Percentiles rank a stretch among this genome's conserved stretches.
phyloP scores from a whole-genome alignment of 2,888 invertebrate genomes.

The Meghimatium bilineatum region DNA sequence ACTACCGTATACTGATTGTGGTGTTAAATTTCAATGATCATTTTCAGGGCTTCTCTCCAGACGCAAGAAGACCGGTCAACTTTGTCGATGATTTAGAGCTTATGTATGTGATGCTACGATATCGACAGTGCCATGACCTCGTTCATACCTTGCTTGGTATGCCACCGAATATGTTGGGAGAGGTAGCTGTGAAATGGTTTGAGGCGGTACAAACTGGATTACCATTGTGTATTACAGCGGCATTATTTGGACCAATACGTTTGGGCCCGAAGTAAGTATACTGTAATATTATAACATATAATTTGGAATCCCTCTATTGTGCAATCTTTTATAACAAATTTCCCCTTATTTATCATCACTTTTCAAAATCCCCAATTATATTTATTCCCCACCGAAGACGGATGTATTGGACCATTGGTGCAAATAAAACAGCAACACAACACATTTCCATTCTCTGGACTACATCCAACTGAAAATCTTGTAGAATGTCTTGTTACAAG shows the following conservation, averaged over 20 bases:
- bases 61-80: slow-evolving; percentile 91
- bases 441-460: no score
- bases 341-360: no score
- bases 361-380: no score
- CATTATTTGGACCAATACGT: slow-evolving; percentile 92
- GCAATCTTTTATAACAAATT: no score
- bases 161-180: slow-evolving; percentile 82
- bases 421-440: no score
- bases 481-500: no score
- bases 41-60: slow-evolving; percentile 89
- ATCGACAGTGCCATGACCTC: slow-evolving; percentile 97
- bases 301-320: no score
- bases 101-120: slow-evolving; percentile 97
- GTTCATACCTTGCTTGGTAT: slow-evolving; percentile 91
- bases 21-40: neutral
- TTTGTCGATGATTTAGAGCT: slow-evolving; percentile 92
- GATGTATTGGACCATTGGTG: no score
- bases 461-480: no score
- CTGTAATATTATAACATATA: no score
- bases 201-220: slow-evolving; percentile 96
- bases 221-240: slow-evolving; percentile 97
- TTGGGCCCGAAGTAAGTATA: slow-evolving; percentile 86
- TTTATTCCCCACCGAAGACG: no score
- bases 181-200: slow-evolving; percentile 97
- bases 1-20: no score